Conservation (phyloP, 2,113 vertebrate species). For the Phainopepla nitens region DNA sequence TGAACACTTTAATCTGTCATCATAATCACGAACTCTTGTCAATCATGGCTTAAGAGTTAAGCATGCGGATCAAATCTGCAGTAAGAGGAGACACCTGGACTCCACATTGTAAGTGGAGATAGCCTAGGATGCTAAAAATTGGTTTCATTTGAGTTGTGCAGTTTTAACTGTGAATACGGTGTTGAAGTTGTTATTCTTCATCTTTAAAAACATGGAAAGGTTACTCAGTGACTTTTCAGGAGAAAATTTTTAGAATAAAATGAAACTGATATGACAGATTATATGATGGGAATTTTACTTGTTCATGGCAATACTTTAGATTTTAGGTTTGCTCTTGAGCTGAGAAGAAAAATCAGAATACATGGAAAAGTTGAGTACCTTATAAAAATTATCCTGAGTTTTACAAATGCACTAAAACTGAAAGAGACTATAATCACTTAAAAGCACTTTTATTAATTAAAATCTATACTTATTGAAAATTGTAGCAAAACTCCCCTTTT, state of each 20-base stretch:
- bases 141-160: not conserved
- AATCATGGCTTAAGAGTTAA: conserved; percentile 65
- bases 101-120: conserved; percentile 34
- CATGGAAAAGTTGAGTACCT: not conserved
- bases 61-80: conserved; percentile 47
- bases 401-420: not conserved
- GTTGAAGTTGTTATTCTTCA: not conserved
- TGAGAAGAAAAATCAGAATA: not conserved
- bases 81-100: conserved; percentile 63
- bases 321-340: not conserved
- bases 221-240: not conserved
- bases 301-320: not conserved
- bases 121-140: conserved; percentile 24
- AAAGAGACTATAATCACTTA: not conserved
- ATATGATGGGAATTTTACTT: not conserved
- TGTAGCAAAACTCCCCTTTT: not conserved
- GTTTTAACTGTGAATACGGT: not conserved
- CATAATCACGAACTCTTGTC: conserved; percentile 66
- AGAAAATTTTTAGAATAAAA: not conserved
- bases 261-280: not conserved
- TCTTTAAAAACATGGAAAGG: not conserved
- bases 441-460: not conserved
- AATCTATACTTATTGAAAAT: not conserved
- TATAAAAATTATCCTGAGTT: not conserved
- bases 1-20: conserved; percentile 72